Conservation (phyloP, 53 echinoderm and acorn worm genomes). For the Temnopleurus reevesii region DNA sequence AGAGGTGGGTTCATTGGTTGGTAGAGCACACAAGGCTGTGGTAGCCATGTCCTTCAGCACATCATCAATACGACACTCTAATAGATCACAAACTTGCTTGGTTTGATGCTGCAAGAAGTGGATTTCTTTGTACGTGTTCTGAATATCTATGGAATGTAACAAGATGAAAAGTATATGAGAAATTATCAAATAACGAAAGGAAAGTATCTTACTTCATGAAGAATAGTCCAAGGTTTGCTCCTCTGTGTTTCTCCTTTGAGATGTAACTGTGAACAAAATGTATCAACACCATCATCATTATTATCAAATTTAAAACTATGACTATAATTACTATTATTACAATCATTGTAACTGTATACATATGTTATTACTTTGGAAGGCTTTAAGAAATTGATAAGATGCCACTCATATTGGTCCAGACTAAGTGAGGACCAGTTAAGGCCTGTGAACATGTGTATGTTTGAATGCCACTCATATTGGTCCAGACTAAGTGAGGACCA, state of each 20-base stretch:
- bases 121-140: constrained; percentile 82
- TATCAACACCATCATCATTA: too few relatives aligned
- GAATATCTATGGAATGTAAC: constrained; percentile 63
- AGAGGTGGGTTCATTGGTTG: constrained; percentile 87
- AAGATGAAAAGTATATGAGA: too few relatives aligned
- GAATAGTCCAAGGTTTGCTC: too few relatives aligned
- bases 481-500: neutral
- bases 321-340: too few relatives aligned
- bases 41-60: constrained; percentile 94
- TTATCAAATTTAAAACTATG: too few relatives aligned
- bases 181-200: too few relatives aligned
- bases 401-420: neutral
- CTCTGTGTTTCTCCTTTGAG: too few relatives aligned
- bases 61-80: constrained; percentile 96
- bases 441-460: constrained; percentile 70
- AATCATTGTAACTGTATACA: too few relatives aligned
- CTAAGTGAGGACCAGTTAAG: constrained; percentile 33
- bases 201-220: too few relatives aligned
- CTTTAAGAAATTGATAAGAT: too few relatives aligned
- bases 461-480: constrained; percentile 3
- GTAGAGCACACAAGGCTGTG: constrained; percentile 86
- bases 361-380: too few relatives aligned
- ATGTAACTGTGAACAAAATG: too few relatives aligned
- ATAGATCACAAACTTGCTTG: constrained; percentile 90
- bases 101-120: constrained; percentile 85